Evolutionary conservation across 2,113 vertebrate genomes (phyloP).

Genomic region (Dicrurus megarhynchus): DNA sequence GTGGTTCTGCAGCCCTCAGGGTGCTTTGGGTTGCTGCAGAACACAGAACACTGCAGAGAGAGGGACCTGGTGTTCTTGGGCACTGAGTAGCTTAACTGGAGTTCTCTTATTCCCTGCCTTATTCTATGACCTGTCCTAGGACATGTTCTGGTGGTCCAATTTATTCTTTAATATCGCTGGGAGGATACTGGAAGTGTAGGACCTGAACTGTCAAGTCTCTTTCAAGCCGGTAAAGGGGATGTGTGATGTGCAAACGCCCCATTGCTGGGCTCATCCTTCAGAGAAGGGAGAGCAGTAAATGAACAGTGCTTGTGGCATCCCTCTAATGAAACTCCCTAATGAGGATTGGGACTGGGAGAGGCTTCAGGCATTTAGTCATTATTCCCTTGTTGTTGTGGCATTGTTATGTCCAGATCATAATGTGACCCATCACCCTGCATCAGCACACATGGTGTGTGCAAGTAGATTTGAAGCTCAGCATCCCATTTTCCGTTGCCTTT

Average conservation of each 20-base stretch:
- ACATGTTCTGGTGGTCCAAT: not conserved
- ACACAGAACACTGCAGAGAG: not conserved
- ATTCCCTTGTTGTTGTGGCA: not conserved
- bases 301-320: not conserved
- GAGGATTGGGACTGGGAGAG: not conserved
- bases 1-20: not conserved
- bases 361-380: not conserved
- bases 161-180: not conserved
- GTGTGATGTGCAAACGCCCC: not conserved
- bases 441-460: accelerated
- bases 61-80: not conserved
- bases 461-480: not conserved
- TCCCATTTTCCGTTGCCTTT: not conserved
- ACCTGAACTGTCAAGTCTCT: not conserved
- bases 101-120: not conserved
- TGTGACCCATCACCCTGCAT: not conserved
- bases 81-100: not conserved
- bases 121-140: not conserved
- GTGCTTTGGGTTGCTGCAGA: not conserved
- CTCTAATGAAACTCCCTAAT: not conserved
- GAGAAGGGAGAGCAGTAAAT: not conserved
- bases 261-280: not conserved
- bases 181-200: not conserved
- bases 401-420: not conserved
- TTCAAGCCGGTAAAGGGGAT: not conserved